phyloP scores from a whole-genome alignment of 2,113 vertebrate species.

The Cacatua alba region DNA sequence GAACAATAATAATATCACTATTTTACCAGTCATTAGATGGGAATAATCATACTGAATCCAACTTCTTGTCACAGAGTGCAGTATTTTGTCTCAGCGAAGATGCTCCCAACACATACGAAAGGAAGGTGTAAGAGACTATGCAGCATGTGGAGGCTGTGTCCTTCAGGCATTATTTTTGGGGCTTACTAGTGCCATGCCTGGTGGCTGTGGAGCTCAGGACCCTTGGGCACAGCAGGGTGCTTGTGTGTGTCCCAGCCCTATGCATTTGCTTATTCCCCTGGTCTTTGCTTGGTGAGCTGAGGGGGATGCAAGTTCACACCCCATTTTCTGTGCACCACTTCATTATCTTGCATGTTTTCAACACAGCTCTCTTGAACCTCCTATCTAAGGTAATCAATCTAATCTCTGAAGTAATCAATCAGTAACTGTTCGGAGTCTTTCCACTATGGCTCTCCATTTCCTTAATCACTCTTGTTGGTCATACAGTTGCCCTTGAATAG shows the following conservation, averaged over 20 bases:
- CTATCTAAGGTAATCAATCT: not conserved
- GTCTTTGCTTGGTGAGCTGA: not conserved
- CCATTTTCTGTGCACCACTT: accelerated
- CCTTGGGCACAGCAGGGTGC: accelerated
- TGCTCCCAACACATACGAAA: not conserved
- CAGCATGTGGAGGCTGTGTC: not conserved
- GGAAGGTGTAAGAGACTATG: not conserved
- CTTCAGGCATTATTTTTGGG: not conserved
- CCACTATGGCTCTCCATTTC: not conserved
- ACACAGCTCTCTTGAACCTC: not conserved
- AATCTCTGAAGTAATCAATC: not conserved
- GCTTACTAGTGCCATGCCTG: accelerated
- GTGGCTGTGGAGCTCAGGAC: not conserved
- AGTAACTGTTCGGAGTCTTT: not conserved
- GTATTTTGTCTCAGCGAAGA: not conserved
- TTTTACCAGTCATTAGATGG: not conserved
- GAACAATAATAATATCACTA: not conserved
- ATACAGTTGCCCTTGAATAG: not conserved
- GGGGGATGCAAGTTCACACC: not conserved
- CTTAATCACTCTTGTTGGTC: not conserved
- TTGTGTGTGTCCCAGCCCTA: not conserved
- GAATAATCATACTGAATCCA: not conserved
- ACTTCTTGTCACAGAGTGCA: not conserved
- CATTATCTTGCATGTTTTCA: not conserved
- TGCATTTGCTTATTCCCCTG: not conserved